Evolutionary conservation across 2,113 vertebrate genomes (phyloP), one percentile per base, ranked within the genome.

Genomic region (Cyprinus carpio): DNA sequence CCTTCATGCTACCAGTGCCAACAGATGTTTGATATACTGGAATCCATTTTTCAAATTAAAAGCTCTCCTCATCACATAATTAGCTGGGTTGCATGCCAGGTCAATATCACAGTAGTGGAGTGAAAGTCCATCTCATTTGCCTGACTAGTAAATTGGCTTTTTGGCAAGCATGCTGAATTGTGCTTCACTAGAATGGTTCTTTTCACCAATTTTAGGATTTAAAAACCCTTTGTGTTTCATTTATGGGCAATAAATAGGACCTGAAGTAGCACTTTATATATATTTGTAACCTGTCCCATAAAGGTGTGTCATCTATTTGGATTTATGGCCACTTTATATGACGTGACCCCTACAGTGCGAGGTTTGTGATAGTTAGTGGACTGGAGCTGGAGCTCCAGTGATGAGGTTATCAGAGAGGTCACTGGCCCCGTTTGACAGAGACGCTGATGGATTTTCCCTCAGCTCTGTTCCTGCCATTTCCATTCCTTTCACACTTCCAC

Each of bases 391-490:
- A 16, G 67, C 18, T 25, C 46, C 29, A 29, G 29, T 83, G 84
- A 86, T 86, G 84, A 62, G 75, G 81, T 83, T 85, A 83, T 86
- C 77, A 86, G 62, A 64, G 75, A 88, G 75, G 84, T 72, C 84
- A 86, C 75, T 83, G 62, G 65, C 49, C 74, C 72, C 54, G 64
- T 58, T 78, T 85, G 76, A 85, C 77, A 75, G 67, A 40, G n/a
- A 86, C 40, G 18, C 85, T 83, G 75, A 88, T 88, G 84, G 84
- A 83, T 79, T 83, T 76, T 88, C 67, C 16, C 67, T 75, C n/a
- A 54, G 31, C 64, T 37, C 29, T 85, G 65, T 76, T 72, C 31
- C 34, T 85, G 54, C 67, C 84, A 27, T 37, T 80, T 60, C 46
- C 56, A 65, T 83, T 85, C 80, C 74, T 37, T 75, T 65, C 83